Evolutionary conservation across 2,113 vertebrate species (phyloP).

Genomic region (Arothron firmamentum): DNA sequence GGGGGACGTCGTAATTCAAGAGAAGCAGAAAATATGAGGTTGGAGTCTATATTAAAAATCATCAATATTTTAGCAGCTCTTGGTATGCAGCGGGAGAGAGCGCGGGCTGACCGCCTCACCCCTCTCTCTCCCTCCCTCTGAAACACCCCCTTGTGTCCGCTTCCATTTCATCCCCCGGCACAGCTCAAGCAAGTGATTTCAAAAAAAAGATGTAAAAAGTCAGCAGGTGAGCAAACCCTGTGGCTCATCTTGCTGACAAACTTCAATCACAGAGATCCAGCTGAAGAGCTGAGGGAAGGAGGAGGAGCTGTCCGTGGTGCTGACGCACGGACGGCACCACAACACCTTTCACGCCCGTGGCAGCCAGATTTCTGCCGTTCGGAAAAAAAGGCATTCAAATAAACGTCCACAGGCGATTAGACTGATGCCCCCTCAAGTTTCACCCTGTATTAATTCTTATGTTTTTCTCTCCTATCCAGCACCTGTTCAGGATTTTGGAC

Average conservation of each 20-base stretch:
- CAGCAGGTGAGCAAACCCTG: conserved; percentile 48
- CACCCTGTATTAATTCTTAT: conserved; percentile 30
- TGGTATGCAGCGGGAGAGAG: conserved; percentile 37
- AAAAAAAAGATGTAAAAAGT: conserved; percentile 26
- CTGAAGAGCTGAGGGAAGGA: background rate
- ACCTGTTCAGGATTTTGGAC: conserved; percentile 40
- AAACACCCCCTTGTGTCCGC: conserved; percentile 71
- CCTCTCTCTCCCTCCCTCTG: conserved; percentile 28
- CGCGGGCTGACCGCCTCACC: conserved; percentile 40
- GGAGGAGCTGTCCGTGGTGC: conserved; percentile 40
- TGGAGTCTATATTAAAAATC: conserved; percentile 66
- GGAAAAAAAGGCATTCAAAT: background rate
- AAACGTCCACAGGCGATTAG: background rate
- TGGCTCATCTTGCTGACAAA: conserved; percentile 57
- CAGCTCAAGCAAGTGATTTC: conserved; percentile 72
- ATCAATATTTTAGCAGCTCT: conserved; percentile 69
- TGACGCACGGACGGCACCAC: conserved; percentile 19
- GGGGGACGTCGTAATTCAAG: conserved; percentile 47
- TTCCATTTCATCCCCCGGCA: conserved; percentile 62
- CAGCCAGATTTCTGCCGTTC: conserved; percentile 11
- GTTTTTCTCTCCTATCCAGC: conserved; percentile 14
- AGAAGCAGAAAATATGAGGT: conserved; percentile 48
- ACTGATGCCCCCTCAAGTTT: background rate
- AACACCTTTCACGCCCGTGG: background rate
- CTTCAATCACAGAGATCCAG: conserved; percentile 23